Evolutionary conservation across 2,797 vertebrate genomes (phyloP).

Genomic region (Gadopsis bispinosus): DNA sequence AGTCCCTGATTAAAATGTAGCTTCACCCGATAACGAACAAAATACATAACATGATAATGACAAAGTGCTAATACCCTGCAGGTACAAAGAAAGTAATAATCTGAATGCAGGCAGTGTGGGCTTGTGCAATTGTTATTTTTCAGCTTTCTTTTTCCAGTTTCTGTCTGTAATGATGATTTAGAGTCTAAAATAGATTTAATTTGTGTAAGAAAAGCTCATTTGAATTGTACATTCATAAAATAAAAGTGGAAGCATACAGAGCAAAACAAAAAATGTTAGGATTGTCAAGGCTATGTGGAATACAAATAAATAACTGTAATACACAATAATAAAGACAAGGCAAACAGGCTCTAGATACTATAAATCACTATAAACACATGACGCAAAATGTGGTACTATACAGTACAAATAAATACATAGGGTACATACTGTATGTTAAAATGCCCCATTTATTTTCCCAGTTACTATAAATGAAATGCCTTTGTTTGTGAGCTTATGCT

Average conservation of each 20-base stretch:
- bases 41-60: neutral
- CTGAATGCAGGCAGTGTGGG: neutral
- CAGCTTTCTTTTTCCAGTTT: neutral
- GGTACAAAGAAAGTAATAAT: neutral
- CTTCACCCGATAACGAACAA: neutral
- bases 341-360: neutral
- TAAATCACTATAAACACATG: neutral
- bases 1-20: neutral
- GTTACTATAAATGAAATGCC: neutral
- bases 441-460: neutral
- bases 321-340: neutral
- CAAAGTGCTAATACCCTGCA: neutral
- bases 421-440: too few species aligned
- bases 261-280: neutral
- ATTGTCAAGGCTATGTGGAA: neutral
- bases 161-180: neutral
- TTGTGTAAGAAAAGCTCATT: neutral
- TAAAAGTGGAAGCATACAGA: neutral
- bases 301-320: neutral
- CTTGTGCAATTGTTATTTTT: neutral
- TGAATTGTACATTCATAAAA: neutral
- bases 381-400: neutral
- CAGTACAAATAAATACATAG: too few species aligned
- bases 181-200: constrained; percentile 5
- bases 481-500: neutral